These are phyloP conservation scores for Ciconia boyciana DNA, from an alignment of 2,113 vertebrate species.

Conservation along the genomic window DNA sequence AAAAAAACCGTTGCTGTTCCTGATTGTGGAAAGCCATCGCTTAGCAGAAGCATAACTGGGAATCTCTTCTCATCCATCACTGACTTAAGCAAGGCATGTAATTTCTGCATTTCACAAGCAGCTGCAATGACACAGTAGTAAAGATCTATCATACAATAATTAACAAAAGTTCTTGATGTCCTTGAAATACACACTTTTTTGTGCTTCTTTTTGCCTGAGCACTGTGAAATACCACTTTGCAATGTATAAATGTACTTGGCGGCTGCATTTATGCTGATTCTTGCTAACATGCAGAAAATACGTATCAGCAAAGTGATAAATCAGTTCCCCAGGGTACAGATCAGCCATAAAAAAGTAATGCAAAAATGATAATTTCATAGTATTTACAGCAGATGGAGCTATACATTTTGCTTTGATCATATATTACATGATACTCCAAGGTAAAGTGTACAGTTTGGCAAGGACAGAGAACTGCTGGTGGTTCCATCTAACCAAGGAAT, in stretches of 20 bases:
- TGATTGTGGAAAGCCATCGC: not conserved
- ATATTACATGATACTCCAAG: not conserved
- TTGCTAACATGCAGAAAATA: not conserved
- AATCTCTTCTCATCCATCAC: not conserved
- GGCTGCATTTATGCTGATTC: not conserved
- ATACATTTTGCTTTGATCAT: conserved; percentile 40
- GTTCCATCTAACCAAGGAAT: not conserved
- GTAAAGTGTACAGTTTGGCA: not conserved
- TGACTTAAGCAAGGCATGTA: not conserved
- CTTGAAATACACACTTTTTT: not conserved
- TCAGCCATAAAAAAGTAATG: not conserved
- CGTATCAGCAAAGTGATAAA: not conserved
- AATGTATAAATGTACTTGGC: not conserved
- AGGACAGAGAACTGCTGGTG: not conserved
- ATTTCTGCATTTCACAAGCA: not conserved
- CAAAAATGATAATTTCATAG: conserved; percentile 24
- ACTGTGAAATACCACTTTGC: not conserved
- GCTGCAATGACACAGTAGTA: not conserved
- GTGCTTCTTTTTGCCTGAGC: not conserved
- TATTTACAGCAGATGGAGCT: conserved; percentile 69
- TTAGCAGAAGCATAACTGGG: not conserved
- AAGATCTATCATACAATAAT: not conserved
- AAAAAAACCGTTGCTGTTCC: not conserved
- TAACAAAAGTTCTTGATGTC: not conserved
- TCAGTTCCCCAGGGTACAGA: not conserved